Base-by-base conservation (phyloP, 2,888 invertebrate genomes). In the Campoletis raptor region DNA sequence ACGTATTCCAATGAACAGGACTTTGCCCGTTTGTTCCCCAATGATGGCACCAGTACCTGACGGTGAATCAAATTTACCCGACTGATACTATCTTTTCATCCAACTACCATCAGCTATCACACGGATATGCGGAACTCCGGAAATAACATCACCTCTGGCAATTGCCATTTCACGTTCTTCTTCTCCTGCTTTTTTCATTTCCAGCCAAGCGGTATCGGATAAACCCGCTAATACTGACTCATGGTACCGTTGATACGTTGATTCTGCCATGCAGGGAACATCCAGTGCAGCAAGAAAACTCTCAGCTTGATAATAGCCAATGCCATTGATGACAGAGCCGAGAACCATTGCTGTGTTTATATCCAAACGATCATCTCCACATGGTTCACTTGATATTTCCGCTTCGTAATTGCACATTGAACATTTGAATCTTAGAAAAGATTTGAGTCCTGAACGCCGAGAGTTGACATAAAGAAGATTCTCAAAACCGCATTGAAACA, bases 101-200 rank as follows among this genome's bases (percentile, higher is more conserved):
- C 64, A 64, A 64, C 36, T 64, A 36, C 36, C 64, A 36, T 64
- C 64, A 3, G 36, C 36, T 12, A 64, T 36, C 18, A 64, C 64
- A 64, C 64, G 64, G 12, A 64, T 64, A 36, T 36, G 36, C 9
- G 64, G 64, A 1, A 64, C 12, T 30, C 64, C 64, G 7, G 10
- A 15, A 21, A 67, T 40, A 40, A 18, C 21, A 40, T 67, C 67
- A 4, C 67, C 67, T 10, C 67, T 36, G 40, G 36, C 74, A 40
- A 74, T 74, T 30, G 74, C 74, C 54, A 73, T 12, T 54, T 18
- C 3, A 48, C 73, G 73, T 37, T 73, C 73, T 52, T 54, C 54
- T 8, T 73, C 73, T 73, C 73, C 73, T 30, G 73, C 73, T 73
- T 73, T 54, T n/a, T 54, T 52, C 52, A 73, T 73, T 30, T 73